Evolutionary conservation across 1,140 invertebrate genomes (phyloP), one percentile per base, ranked within the genome.

Genomic region (Papilio machaon): DNA sequence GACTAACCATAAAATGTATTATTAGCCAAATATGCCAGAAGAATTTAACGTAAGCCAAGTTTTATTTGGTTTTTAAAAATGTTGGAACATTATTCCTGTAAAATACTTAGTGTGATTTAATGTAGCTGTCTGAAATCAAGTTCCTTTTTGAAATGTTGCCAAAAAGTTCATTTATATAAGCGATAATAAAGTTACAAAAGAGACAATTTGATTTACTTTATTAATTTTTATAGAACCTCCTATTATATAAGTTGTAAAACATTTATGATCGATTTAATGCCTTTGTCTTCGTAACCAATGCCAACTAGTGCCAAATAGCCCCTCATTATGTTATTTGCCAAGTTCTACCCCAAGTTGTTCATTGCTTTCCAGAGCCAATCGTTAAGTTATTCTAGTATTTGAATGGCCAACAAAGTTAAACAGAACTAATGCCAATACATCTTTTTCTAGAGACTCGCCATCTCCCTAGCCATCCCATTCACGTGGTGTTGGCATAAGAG

Each of bases 311-410:
- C 64, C 64, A 70, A 70, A 70, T 70, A 35, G 30, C 30, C n/a
- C 58, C 30, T 70, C 64, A 70, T 70, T 70, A 30, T 23, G 17
- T 64, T 64, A 70, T 70, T 35, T 70, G 64, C 64, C 64, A 70
- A 70, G 30, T 35, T 13, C 30, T 0, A 35, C 13, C 11, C 23
- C 64, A 70, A 70, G 10, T 70, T 70, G 11, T 54, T 54, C 15
- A 70, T 70, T 70, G 64, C 30, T 70, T 70, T 70, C 64, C 5
- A 30, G 13, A 70, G 64, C 64, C 64, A 70, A 70, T 64, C 60
- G 9, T 35, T 64, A 67, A 35, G 10, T 67, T 35, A 70, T 70
- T 70, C 10, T 60, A 19, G 1, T 60, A 35, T 35, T 67, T 67
- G 9, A 2, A n/a, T n/a, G n/a, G n/a, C n/a, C n/a, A n/a, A n/a